These are phyloP conservation scores for Tanypteryx hageni DNA, from an alignment of 2,888 invertebrate genomes.

Conservation along the genomic window DNA sequence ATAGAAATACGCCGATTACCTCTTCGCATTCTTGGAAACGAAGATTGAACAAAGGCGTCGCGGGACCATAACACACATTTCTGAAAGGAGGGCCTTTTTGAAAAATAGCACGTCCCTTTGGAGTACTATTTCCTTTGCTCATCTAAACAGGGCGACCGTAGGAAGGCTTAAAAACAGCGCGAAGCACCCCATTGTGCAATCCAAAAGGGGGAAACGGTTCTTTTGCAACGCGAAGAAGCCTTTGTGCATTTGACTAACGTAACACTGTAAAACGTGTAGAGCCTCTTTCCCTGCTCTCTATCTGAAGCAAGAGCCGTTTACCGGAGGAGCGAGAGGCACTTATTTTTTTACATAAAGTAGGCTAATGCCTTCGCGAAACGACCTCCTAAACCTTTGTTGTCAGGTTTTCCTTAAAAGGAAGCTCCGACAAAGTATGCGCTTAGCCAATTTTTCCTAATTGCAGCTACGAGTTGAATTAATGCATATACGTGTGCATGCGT, in stretches of 20 bases:
- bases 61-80: background rate
- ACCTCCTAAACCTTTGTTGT: background rate
- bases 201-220: slow-evolving; percentile 11
- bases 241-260: slow-evolving; percentile 9
- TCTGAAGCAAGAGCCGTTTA: background rate
- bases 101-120: background rate
- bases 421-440: background rate
- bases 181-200: background rate
- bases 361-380: background rate
- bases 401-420: background rate
- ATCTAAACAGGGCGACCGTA: background rate
- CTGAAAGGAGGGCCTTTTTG: background rate
- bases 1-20: background rate
- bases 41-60: background rate
- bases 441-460: background rate
- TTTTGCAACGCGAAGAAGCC: background rate
- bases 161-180: background rate
- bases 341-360: background rate
- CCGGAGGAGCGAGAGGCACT: background rate
- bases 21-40: background rate
- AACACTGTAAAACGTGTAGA: background rate
- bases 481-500: background rate
- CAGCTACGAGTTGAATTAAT: background rate
- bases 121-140: background rate
- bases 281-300: background rate